Evolutionary conservation across 2,797 vertebrate species (phyloP).

Genomic region (Dicrostonyx torquatus): DNA sequence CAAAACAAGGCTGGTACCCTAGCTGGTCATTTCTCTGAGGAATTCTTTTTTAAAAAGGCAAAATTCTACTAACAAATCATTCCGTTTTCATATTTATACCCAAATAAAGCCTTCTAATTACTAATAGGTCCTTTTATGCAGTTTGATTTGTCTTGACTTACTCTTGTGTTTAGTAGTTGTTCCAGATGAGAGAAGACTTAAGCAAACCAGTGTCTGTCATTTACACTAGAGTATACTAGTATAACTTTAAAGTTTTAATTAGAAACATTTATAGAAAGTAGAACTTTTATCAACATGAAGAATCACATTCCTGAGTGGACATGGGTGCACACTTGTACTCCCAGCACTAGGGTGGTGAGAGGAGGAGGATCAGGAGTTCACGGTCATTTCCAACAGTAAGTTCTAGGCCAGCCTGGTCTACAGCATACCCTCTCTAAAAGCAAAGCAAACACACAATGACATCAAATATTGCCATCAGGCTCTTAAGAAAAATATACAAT

Average conservation of each 20-base stretch:
- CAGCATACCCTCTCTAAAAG: neutral
- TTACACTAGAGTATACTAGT: conserved; percentile 8
- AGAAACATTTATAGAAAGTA: conserved; percentile 56
- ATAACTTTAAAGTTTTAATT: conserved; percentile 25
- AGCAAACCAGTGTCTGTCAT: conserved; percentile 52
- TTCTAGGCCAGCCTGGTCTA: neutral
- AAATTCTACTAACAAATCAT: conserved; percentile 60
- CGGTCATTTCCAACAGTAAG: neutral
- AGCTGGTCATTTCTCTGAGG: conserved; percentile 55
- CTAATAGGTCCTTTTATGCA: conserved; percentile 27
- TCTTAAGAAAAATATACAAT: conserved; percentile 40
- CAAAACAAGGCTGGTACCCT: conserved; percentile 39
- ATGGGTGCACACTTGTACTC: too few relatives aligned
- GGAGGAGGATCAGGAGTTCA: neutral
- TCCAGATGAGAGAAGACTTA: conserved; percentile 30
- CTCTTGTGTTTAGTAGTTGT: conserved; percentile 32
- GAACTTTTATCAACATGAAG: conserved; percentile 46
- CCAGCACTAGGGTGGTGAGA: neutral
- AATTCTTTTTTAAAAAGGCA: conserved; percentile 65
- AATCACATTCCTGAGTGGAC: neutral
- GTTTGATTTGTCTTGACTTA: conserved; percentile 34
- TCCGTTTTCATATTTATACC: conserved; percentile 45
- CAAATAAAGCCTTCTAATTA: conserved; percentile 56
- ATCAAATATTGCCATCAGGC: neutral
- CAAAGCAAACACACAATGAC: neutral